phyloP scores from a whole-genome alignment of 2,113 vertebrate species.

The Paramormyrops kingsleyae region DNA sequence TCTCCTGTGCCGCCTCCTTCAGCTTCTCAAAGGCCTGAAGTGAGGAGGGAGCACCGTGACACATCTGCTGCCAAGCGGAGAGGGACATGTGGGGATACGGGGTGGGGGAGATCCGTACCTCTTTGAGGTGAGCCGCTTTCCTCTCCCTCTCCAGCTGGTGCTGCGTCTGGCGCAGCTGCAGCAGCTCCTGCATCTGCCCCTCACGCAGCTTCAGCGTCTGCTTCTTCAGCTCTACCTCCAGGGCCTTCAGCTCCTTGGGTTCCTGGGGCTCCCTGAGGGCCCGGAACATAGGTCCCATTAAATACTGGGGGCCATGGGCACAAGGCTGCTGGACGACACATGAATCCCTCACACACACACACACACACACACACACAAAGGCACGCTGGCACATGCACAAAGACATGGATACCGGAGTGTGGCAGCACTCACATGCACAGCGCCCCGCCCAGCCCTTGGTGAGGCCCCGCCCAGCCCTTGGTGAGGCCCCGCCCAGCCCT shows the following conservation, averaged over 20 bases:
- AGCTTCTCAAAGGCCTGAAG: conserved; percentile 66
- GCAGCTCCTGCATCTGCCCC: conserved; percentile 64
- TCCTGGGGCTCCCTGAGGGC: conserved; percentile 46
- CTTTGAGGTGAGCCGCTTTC: conserved; percentile 56
- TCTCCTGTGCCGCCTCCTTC: conserved; percentile 60
- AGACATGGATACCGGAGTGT: neutral
- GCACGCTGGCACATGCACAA: neutral
- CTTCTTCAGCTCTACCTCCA: conserved; percentile 54
- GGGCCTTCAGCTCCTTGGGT: conserved; percentile 38
- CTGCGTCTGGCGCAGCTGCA: conserved; percentile 63
- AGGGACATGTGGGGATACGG: neutral
- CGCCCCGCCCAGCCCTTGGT: neutral
- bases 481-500: no score
- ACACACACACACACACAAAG: neutral
- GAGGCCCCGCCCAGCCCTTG: no score
- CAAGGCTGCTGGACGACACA: neutral
- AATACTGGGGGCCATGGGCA: neutral
- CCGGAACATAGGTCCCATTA: neutral
- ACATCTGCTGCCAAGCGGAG: neutral
- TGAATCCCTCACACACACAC: conserved; percentile 4
- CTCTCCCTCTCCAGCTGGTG: conserved; percentile 54
- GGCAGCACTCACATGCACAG: neutral
- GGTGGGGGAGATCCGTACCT: conserved; percentile 49
- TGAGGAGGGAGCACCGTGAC: neutral
- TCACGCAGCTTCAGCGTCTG: conserved; percentile 58